Evolutionary conservation across 92 coral and sea anemone genomes (phyloP).

Genomic region (Pocillopora grandis): DNA sequence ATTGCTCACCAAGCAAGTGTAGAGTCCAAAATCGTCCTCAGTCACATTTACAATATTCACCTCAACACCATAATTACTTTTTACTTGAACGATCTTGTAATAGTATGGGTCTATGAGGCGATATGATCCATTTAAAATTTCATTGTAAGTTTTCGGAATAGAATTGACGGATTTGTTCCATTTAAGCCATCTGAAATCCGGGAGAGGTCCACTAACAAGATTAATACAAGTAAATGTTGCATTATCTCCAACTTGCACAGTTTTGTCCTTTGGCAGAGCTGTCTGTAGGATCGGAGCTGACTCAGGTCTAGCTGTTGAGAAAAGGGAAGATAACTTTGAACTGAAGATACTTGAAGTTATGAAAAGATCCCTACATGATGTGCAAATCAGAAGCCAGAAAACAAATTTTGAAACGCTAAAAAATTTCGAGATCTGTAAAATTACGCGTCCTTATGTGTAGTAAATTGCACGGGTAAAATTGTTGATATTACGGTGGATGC

Average conservation of each 20-base stretch:
- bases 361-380: background rate
- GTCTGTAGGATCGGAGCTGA: slow-evolving; percentile 47
- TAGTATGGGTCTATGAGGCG: slow-evolving; percentile 21
- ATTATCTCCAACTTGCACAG: slow-evolving; percentile 48
- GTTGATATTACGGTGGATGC: too few relatives aligned
- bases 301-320: slow-evolving; percentile 34
- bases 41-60: slow-evolving; percentile 55
- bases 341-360: background rate
- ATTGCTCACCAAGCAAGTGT: slow-evolving; percentile 86
- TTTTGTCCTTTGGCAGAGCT: slow-evolving; percentile 42
- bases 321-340: background rate
- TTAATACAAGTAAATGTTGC: slow-evolving; percentile 55
- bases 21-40: slow-evolving; percentile 82
- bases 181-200: slow-evolving; percentile 63
- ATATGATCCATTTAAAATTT: background rate
- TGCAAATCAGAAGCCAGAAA: background rate
- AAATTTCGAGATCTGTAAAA: too few relatives aligned
- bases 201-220: slow-evolving; percentile 42
- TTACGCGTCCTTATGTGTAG: too few relatives aligned
- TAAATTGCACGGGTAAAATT: too few relatives aligned
- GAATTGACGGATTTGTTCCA: slow-evolving; percentile 50
- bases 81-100: slow-evolving; percentile 27
- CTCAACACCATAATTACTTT: slow-evolving; percentile 59
- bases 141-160: slow-evolving; percentile 10
- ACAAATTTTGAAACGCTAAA: too few relatives aligned